Evolutionary conservation across 2,888 invertebrate species (phyloP).

Genomic region (Zygaena filipendulae): DNA sequence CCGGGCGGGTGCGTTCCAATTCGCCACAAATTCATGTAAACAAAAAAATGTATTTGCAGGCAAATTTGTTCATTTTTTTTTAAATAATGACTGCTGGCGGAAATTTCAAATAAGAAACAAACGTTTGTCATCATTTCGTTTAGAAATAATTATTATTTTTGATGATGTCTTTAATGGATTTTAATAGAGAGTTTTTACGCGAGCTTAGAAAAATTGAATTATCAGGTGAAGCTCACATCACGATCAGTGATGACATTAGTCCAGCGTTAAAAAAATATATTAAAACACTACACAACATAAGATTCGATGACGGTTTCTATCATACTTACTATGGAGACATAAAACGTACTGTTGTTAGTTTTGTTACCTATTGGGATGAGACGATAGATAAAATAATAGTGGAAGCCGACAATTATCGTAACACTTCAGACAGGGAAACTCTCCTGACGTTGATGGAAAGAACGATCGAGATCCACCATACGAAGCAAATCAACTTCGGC

Average conservation of each 20-base stretch:
- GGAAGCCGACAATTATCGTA: slow-evolving; percentile 23
- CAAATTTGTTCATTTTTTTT: too few relatives aligned
- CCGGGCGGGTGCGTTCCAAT: too few relatives aligned
- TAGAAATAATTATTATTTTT: too few relatives aligned
- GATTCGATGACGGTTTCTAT: slow-evolving; percentile 27
- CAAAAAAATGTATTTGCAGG: too few relatives aligned
- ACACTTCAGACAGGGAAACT: slow-evolving; percentile 21
- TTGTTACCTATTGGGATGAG: slow-evolving; percentile 26
- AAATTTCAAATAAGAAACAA: too few relatives aligned
- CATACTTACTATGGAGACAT: slow-evolving; percentile 36
- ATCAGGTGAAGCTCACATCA: slow-evolving; percentile 23
- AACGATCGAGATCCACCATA: slow-evolving; percentile 24
- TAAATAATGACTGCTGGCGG: too few relatives aligned
- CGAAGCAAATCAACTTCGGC: slow-evolving; percentile 27
- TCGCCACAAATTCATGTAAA: too few relatives aligned
- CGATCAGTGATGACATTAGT: slow-evolving; percentile 25
- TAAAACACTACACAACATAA: slow-evolving; percentile 20
- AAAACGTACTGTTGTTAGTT: slow-evolving; percentile 29
- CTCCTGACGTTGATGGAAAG: slow-evolving; percentile 24
- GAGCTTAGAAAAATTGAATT: slow-evolving; percentile 25
- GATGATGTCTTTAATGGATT: too few relatives aligned
- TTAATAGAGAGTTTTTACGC: slow-evolving; percentile 32
- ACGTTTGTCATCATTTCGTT: too few relatives aligned
- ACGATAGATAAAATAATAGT: slow-evolving; percentile 28
- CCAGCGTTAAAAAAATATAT: slow-evolving; percentile 28